Evolutionary conservation across 2,888 invertebrate species (phyloP), one percentile per base, ranked within the genome.

Genomic region (Nymphalis urticae): DNA sequence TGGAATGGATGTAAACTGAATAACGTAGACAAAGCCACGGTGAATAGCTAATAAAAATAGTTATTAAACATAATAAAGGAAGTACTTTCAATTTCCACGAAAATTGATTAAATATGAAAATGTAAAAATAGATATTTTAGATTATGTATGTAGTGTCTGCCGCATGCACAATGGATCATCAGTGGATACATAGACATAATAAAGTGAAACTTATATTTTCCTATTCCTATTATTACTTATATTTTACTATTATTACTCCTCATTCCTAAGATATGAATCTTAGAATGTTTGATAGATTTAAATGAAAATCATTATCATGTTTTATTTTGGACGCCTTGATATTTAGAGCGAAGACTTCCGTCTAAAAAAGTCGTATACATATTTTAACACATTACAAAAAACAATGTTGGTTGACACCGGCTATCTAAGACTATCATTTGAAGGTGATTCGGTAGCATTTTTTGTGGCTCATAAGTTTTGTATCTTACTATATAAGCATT

Each of bases 371-470:
- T 53, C 10, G 69, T 63, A 42, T 61, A 36, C 47, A 36, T 42
- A 56, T 63, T 32, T 56, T 51, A 68, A 62, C 59, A 47, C 17
- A 32, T 50, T n/a, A 59, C 64, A 75, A 70, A 71, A 71, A 73
- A 72, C 66, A 73, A 66, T 72, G 66, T 73, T 72, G 72, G 64
- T 67, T 65, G 64, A 70, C 71, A 66, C 64, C 67, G 62, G 53
- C 66, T 64, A 72, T 76, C 64, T 75, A 61, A 62, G 48, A 70
- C 54, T 58, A 68, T 70, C 66, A 54, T 64, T 82, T 86, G 88
- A 89, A 90, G 90, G 91, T 86, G 83, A 72, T 70, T 74, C 50
- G 61, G 77, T 85, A 82, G 76, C 85, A 85, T 86, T 86, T 85
- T 83, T 86, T 82, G 59, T 48, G 7, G 60, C 21, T 54, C 50